These are phyloP conservation scores for Oryctes rhinoceros DNA, from an alignment of 1,140 invertebrate species.

Conservation along the genomic window DNA sequence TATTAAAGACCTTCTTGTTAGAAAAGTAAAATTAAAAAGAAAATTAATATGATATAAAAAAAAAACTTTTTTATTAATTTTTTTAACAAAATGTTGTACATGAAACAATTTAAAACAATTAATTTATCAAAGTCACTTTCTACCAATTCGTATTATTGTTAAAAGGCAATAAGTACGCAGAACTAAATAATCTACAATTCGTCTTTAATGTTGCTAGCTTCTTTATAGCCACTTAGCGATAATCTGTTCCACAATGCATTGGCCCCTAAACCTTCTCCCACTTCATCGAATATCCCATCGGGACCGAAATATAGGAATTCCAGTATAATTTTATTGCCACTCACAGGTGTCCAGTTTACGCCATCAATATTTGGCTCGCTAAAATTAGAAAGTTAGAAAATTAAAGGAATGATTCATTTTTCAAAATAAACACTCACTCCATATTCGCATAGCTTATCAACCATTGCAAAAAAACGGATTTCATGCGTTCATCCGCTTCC, in stretches of 20 bases:
- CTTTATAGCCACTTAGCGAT: neutral
- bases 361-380: neutral
- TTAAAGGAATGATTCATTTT: neutral
- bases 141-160: too few relatives aligned
- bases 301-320: slow-evolving; percentile 11
- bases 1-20: too few relatives aligned
- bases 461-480: neutral
- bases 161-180: neutral
- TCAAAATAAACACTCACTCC: neutral
- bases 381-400: neutral
- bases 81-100: too few relatives aligned
- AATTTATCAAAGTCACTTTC: too few relatives aligned
- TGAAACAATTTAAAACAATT: too few relatives aligned
- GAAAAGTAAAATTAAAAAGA: too few relatives aligned
- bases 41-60: too few relatives aligned
- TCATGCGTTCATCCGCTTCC: neutral
- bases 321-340: neutral
- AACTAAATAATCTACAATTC: neutral
- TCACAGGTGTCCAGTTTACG: neutral
- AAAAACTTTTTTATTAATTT: too few relatives aligned
- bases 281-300: neutral
- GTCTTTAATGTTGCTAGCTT: neutral
- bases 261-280: slow-evolving; percentile 10
- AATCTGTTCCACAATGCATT: neutral
- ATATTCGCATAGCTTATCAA: neutral